phyloP scores from a whole-genome alignment of 2,888 invertebrate genomes.

The Leptogaster cylindrica region DNA sequence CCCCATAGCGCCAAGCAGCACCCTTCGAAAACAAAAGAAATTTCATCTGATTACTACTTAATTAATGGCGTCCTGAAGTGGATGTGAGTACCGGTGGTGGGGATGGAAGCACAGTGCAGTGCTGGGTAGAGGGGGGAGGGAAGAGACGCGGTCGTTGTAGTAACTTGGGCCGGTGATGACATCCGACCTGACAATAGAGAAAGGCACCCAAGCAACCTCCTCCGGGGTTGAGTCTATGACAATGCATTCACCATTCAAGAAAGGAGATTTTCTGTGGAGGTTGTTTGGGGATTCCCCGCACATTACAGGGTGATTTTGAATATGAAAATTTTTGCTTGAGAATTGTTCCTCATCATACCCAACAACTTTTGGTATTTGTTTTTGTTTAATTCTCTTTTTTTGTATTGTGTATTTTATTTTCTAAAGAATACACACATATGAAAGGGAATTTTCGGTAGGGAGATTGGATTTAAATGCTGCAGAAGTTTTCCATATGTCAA shows the following conservation, averaged over 20 bases:
- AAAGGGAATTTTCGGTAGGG: conserved; percentile 28
- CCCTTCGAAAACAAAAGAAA: conserved; percentile 40
- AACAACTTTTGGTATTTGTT: too few species aligned
- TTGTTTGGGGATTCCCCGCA: not conserved
- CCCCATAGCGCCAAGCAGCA: conserved; percentile 14
- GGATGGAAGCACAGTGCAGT: too few species aligned
- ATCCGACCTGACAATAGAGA: conserved; percentile 27
- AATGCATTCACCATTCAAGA: conserved; percentile 23
- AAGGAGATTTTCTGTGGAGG: not conserved
- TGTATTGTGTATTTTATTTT: too few species aligned
- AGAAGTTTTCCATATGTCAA: conserved; percentile 22
- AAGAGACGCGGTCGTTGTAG: too few species aligned
- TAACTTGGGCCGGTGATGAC: conserved; percentile 36
- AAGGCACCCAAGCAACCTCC: conserved; percentile 12
- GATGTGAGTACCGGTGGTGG: conserved; percentile 13
- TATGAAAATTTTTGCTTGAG: too few species aligned
- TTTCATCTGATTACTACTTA: conserved; percentile 44
- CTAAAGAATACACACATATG: too few species aligned
- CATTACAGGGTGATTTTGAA: not conserved
- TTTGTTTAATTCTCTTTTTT: too few species aligned
- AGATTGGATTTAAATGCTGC: conserved; percentile 2
- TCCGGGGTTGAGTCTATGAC: conserved; percentile 13
- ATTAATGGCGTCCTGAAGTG: conserved; percentile 39
- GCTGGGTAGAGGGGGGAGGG: too few species aligned
- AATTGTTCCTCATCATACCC: too few species aligned